Percentiles rank a stretch among this genome's conserved stretches.
phyloP scores from a whole-genome alignment of 1,140 invertebrate genomes.

The Liolophura sinensis region DNA sequence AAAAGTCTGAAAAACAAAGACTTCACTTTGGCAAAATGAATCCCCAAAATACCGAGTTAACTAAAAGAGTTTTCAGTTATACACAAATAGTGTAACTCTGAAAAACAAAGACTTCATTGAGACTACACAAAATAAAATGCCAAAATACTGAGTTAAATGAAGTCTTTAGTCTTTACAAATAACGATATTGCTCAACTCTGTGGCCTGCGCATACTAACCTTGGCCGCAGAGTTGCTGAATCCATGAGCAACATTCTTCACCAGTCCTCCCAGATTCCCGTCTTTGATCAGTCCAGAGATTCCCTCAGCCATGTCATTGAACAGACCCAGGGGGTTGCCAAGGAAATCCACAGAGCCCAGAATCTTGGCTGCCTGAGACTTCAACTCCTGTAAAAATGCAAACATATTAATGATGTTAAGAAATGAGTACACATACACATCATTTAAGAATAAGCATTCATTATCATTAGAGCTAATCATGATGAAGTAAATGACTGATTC shows the following conservation, averaged over 20 bases:
- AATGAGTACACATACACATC: neutral
- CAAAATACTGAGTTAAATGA: too few species aligned
- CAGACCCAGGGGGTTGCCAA: conserved; percentile 95
- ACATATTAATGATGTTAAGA: neutral
- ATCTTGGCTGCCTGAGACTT: conserved; percentile 95
- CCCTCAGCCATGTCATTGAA: conserved; percentile 95
- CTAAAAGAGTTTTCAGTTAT: too few species aligned
- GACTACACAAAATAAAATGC: too few species aligned
- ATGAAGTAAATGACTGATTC: neutral
- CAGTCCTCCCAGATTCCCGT: conserved; percentile 84
- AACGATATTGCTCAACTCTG: too few species aligned
- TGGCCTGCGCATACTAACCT: conserved; percentile 67
- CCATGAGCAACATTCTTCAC: conserved; percentile 97
- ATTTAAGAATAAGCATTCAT: neutral
- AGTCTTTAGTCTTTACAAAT: too few species aligned
- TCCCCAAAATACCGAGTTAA: too few species aligned
- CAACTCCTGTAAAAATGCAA: conserved; percentile 70
- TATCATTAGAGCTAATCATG: neutral
- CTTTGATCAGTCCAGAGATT: conserved; percentile 86
- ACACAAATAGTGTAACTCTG: too few species aligned
- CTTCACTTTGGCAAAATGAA: too few species aligned
- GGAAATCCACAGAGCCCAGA: conserved; percentile 93
- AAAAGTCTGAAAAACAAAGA: too few species aligned
- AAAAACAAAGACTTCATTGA: too few species aligned
- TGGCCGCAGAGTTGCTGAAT: conserved; percentile 94